These are phyloP conservation scores for Choristoneura fumiferana DNA, from an alignment of 1,140 invertebrate genomes.

Conservation along the genomic window DNA sequence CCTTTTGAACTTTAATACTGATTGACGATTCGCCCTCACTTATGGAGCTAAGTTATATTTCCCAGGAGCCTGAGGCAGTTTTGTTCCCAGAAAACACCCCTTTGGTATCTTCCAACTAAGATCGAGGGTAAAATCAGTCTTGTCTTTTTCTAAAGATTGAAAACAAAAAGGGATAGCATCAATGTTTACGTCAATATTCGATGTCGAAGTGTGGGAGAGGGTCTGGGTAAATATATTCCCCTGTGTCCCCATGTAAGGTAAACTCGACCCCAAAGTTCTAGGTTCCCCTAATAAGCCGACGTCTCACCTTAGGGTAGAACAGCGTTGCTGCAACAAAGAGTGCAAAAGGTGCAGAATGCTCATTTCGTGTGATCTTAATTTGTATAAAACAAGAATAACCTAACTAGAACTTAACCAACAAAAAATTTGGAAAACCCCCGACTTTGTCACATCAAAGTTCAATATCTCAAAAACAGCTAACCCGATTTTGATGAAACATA, in stretches of 20 bases:
- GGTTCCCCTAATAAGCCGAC: constrained; percentile 72
- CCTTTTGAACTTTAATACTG: constrained; percentile 58
- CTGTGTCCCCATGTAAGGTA: constrained; percentile 52
- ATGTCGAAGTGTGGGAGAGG: constrained; percentile 35
- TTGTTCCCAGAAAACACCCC: constrained; percentile 40
- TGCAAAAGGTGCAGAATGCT: not conserved
- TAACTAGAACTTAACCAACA: not conserved
- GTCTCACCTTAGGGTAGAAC: constrained; percentile 68
- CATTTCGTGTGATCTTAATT: not conserved
- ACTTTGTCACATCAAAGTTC: too few relatives aligned
- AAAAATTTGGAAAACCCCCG: too few relatives aligned
- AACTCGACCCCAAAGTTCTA: constrained; percentile 69
- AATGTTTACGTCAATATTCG: not conserved
- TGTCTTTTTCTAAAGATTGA: constrained; percentile 24
- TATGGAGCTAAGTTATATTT: constrained; percentile 57
- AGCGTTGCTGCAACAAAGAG: constrained; percentile 24
- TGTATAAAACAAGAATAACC: not conserved
- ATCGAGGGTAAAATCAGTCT: constrained; percentile 26
- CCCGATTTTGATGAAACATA: too few relatives aligned
- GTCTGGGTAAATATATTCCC: constrained; percentile 53
- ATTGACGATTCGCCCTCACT: constrained; percentile 57
- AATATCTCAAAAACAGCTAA: too few relatives aligned
- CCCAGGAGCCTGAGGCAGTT: constrained; percentile 57
- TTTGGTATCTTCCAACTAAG: constrained; percentile 30
- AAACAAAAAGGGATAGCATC: constrained; percentile 1